Evolutionary conservation across 1,140 invertebrate genomes (phyloP).

Genomic region (Cydia strobilella): DNA sequence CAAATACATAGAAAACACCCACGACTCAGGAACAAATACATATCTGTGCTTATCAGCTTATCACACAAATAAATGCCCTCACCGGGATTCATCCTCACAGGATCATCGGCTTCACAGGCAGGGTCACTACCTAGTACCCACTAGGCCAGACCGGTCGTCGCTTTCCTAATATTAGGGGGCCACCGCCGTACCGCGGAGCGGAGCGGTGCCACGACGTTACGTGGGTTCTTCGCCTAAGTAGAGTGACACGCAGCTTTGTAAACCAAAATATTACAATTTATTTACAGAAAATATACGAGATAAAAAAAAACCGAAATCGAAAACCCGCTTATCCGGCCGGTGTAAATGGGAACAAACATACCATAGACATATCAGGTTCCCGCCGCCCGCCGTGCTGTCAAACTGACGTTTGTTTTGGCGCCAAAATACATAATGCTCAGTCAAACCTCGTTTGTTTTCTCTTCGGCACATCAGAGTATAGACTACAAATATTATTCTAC

Average conservation of each 20-base stretch:
- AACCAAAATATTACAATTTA: conserved; percentile 27
- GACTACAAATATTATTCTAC: conserved; percentile 58
- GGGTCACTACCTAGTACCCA: too few species aligned
- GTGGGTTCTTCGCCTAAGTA: too few species aligned
- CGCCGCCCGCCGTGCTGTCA: conserved; percentile 76
- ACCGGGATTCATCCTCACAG: too few species aligned
- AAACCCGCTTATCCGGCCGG: conserved; percentile 69
- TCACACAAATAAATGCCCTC: too few species aligned
- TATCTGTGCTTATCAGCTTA: too few species aligned
- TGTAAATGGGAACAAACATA: conserved; percentile 72
- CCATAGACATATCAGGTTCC: conserved; percentile 72
- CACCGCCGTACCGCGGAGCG: too few species aligned
- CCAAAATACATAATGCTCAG: conserved; percentile 77
- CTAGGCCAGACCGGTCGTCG: too few species aligned
- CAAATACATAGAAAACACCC: too few species aligned
- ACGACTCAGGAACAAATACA: too few species aligned
- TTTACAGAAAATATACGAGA: conserved; percentile 34
- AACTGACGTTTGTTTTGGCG: conserved; percentile 77
- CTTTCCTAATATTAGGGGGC: too few species aligned
- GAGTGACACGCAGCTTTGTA: background rate
- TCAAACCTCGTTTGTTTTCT: conserved; percentile 76
- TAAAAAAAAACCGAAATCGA: conserved; percentile 66
- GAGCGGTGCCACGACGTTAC: too few species aligned
- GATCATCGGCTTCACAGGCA: too few species aligned
- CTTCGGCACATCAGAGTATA: conserved; percentile 69